Evolutionary conservation across 2,888 invertebrate genomes (phyloP).

Genomic region (Cataglyphis altisquamis): DNA sequence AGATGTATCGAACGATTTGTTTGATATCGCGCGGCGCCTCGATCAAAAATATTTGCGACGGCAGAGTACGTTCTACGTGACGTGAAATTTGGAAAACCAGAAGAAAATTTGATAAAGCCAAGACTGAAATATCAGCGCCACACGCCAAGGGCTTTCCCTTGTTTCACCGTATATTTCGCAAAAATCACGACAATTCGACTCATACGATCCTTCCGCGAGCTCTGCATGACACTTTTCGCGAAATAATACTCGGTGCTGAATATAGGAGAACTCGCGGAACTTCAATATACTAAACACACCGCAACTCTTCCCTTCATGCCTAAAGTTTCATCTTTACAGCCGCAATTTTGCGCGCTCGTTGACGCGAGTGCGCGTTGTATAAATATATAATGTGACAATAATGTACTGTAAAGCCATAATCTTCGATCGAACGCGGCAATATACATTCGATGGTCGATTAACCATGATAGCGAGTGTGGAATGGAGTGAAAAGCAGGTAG

Average conservation of each 20-base stretch:
- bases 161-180: neutral
- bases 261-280: conserved; percentile 25
- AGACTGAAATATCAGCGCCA: conserved; percentile 4
- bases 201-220: neutral
- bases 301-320: conserved; percentile 11
- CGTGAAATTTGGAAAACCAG: neutral
- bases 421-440: conserved; percentile 35
- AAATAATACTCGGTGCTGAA: conserved; percentile 34
- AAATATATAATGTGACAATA: conserved; percentile 46
- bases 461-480: too few species aligned
- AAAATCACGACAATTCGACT: conserved; percentile 22
- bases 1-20: conserved; percentile 26
- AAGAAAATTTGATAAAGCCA: neutral
- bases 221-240: conserved; percentile 15
- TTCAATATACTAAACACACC: conserved; percentile 46
- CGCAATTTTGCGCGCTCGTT: conserved; percentile 36
- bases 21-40: conserved; percentile 10
- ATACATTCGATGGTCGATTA: conserved; percentile 17
- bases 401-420: conserved; percentile 44
- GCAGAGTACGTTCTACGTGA: neutral
- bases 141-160: neutral
- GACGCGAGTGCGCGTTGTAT: conserved; percentile 5
- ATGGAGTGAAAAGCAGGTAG: neutral
- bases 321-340: conserved; percentile 38
- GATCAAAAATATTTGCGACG: conserved; percentile 26